Evolutionary conservation across 2,888 invertebrate genomes (phyloP).

Genomic region (Hanleya hanleyi): DNA sequence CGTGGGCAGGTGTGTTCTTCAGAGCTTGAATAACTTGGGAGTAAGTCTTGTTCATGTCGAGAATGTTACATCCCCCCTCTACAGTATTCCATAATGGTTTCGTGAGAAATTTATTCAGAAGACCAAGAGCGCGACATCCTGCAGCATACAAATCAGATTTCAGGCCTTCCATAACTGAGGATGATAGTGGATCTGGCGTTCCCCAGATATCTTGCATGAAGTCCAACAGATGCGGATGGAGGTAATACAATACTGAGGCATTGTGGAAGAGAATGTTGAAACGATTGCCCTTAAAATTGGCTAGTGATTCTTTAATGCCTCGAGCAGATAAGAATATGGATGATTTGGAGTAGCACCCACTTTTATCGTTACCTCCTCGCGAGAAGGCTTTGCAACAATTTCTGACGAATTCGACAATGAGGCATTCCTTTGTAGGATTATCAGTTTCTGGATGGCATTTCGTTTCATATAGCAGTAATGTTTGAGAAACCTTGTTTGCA

Average conservation of each 20-base stretch:
- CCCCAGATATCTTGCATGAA: neutral
- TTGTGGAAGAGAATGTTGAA: conserved; percentile 32
- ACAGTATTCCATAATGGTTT: no score
- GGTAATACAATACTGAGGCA: neutral
- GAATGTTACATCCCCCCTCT: no score
- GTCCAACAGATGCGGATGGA: neutral
- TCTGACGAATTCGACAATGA: neutral
- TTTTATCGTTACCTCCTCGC: conserved; percentile 9
- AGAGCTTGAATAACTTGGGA: no score
- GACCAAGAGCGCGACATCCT: no score
- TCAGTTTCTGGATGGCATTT: no score
- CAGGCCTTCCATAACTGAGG: no score
- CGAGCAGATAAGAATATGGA: neutral
- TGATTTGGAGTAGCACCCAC: conserved; percentile 10
- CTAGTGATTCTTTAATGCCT: neutral
- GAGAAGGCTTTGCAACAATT: neutral
- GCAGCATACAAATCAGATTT: no score
- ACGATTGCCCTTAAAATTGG: conserved; percentile 34
- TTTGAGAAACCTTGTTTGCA: conserved; percentile 34
- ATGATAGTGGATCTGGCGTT: no score
- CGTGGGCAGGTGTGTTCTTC: no score
- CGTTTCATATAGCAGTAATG: conserved; percentile 15
- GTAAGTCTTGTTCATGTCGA: no score
- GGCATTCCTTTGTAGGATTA: no score
- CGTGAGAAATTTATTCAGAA: no score